Conservation (phyloP, 2,113 vertebrate genomes). For the Campylomormyrus tamandua region DNA sequence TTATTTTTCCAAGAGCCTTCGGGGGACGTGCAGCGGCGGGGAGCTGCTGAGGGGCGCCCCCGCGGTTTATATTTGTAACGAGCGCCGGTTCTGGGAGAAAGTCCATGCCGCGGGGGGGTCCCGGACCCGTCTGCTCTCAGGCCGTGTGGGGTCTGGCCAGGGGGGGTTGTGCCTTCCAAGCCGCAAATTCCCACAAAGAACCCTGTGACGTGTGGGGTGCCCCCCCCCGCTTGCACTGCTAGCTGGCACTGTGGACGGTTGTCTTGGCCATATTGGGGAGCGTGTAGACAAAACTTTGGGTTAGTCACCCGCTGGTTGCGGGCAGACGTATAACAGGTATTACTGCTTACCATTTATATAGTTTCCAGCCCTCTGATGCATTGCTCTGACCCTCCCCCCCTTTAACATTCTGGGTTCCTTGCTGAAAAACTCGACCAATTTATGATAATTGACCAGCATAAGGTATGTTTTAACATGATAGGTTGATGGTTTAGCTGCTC, state of each 20-base stretch:
- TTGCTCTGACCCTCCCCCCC: background rate
- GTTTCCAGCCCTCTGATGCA: background rate
- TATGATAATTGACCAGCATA: background rate
- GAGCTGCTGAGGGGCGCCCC: constrained; percentile 36
- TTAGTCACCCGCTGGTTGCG: background rate
- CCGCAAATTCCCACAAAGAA: background rate
- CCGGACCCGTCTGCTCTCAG: background rate
- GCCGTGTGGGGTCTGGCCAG: background rate
- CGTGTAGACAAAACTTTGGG: background rate
- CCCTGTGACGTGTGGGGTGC: background rate
- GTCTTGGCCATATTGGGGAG: background rate
- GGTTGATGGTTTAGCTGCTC: background rate
- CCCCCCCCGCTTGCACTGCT: background rate
- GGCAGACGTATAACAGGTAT: background rate
- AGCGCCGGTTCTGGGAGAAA: background rate
- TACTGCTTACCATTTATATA: background rate
- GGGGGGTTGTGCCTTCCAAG: background rate
- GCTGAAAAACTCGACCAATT: background rate
- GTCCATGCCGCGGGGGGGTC: constrained; percentile 23
- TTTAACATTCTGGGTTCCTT: background rate
- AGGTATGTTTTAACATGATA: background rate
- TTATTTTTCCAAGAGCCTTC: constrained; percentile 20
- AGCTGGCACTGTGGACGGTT: background rate
- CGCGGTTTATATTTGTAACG: background rate
- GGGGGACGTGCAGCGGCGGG: constrained; percentile 24